phyloP scores from a whole-genome alignment of 2,113 vertebrate species.

The Tragelaphus scriptus region DNA sequence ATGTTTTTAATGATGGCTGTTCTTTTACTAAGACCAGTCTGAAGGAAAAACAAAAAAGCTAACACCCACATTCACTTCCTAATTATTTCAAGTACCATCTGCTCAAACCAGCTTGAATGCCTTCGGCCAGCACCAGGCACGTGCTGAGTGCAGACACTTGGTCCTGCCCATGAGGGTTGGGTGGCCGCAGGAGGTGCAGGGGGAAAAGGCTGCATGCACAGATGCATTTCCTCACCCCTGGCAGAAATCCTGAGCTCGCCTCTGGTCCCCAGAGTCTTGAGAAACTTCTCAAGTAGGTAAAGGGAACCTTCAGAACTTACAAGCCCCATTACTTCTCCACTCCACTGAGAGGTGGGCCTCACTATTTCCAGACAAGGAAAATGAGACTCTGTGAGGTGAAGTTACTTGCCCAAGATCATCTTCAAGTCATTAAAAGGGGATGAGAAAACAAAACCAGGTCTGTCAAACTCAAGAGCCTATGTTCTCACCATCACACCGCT shows the following conservation, averaged over 20 bases:
- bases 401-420: neutral
- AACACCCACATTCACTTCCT: neutral
- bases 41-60: constrained; percentile 12
- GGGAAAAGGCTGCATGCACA: neutral
- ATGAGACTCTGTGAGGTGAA: neutral
- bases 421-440: neutral
- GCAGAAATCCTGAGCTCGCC: neutral
- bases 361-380: neutral
- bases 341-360: neutral
- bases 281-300: neutral
- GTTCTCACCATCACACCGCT: neutral
- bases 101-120: neutral
- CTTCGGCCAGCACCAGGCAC: neutral
- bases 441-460: neutral
- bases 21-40: constrained; percentile 7
- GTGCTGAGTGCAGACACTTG: neutral
- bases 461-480: neutral
- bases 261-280: neutral
- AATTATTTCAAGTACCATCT: constrained; percentile 26
- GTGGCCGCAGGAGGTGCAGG: neutral
- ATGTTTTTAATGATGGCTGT: constrained; percentile 8
- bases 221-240: neutral
- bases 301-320: neutral
- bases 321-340: neutral
- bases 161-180: neutral